Base-by-base conservation (phyloP, 2,888 invertebrate species). In the Synanthedon formicaeformis region DNA sequence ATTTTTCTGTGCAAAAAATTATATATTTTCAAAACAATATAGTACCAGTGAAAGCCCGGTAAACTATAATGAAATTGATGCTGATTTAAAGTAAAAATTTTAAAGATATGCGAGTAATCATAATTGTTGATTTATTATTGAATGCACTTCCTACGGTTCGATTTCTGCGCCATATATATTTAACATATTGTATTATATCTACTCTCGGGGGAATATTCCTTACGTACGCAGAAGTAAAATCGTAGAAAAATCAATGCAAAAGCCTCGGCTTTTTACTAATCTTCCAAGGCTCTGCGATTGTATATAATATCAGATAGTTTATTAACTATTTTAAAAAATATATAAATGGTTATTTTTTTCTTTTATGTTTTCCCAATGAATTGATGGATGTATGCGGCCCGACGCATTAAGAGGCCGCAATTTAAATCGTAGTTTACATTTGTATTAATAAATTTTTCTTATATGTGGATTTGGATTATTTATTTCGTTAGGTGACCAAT, bases 361-460 rank as follows among this genome's bases (percentile, higher is more conserved):
- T 59, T 59, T 45, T 45, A 8, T 10, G 13, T 45, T 45, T n/a
- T 13, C 6, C n/a, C 11, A 13, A 45, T 45, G 3, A 12, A 45
- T 45, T 45, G n/a, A n/a, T 45, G 45, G 13, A 45, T 45, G 45
- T 45, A 13, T 45, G n/a, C 13, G n/a, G 14, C 14, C 13, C 11
- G 45, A n/a, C 45, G 2, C 12, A 14, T 13, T 45, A 13, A 13
- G 45, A 14, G n/a, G 45, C 13, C 45, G 45, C n/a, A 34, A 10
- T 13, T 45, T 45, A 45, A 54, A n/a, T 12, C 6, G 40, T 51
- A 40, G 51, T 55, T 81, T 75, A 67, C 77, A 79, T 85, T 85
- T 82, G 73, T 84, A 84, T 75, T 80, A 84, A 81, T 85, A 85
- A 75, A 83, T 68, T 80, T 82, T 83, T 83, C 82, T 85, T 82